A percentile compares a stretch with the other conserved stretches of the same genome.
phyloP scores from a whole-genome alignment of 2,113 vertebrate genomes.

The Marmota monax region DNA sequence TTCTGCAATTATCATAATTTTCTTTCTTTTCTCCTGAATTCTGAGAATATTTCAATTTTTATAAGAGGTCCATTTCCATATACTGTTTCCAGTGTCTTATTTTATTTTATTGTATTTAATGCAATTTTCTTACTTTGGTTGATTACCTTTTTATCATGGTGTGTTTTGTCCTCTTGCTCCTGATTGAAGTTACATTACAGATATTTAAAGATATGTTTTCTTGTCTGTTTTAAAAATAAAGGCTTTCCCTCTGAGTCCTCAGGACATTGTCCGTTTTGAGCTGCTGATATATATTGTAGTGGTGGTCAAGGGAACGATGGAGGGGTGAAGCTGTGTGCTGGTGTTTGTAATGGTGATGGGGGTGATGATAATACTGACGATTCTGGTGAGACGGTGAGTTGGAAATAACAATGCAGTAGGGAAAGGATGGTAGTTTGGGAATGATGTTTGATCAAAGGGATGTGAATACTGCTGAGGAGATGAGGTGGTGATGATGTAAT shows the following conservation, averaged over 20 bases:
- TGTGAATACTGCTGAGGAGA: neutral
- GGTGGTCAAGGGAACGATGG: too few species aligned
- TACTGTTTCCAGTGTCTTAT: neutral
- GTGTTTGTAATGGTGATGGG: neutral
- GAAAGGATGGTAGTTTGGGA: neutral
- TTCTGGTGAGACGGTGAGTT: neutral
- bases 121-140: neutral
- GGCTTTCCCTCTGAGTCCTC: neutral
- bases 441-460: neutral
- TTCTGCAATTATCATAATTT: neutral
- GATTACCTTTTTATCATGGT: neutral
- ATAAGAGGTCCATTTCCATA: neutral
- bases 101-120: neutral
- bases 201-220: neutral
- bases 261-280: neutral
- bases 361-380: neutral
- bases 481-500: constrained; percentile 1
- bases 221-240: neutral
- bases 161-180: neutral
- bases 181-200: neutral
- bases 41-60: constrained; percentile 28
- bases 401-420: neutral
- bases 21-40: neutral
- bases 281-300: neutral
- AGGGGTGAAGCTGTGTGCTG: neutral